Conservation (phyloP, 2,113 vertebrate genomes). For the Myanophis thanlyinensis region DNA sequence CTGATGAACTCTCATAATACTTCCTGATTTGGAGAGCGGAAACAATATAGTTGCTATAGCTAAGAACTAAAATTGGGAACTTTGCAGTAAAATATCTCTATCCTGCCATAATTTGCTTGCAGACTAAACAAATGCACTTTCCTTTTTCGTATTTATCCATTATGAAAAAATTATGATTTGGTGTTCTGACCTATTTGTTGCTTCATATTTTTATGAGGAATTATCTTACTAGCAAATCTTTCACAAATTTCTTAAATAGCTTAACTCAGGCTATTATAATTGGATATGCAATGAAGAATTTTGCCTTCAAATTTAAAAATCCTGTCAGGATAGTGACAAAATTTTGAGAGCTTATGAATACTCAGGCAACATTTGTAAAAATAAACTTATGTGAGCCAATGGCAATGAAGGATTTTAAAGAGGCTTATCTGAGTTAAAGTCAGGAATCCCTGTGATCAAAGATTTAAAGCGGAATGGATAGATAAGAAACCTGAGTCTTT, state of each 20-base stretch:
- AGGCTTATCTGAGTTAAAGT: not conserved
- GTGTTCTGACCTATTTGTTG: not conserved
- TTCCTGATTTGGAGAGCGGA: not conserved
- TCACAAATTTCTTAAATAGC: not conserved
- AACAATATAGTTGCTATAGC: not conserved
- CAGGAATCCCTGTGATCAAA: not conserved
- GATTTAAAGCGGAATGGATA: not conserved
- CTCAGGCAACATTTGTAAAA: not conserved
- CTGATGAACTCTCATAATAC: not conserved
- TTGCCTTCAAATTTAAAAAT: not conserved
- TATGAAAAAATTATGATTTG: not conserved
- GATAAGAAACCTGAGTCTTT: not conserved
- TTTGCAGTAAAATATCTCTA: not conserved
- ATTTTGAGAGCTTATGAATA: not conserved
- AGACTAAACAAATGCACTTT: not conserved
- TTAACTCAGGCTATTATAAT: not conserved
- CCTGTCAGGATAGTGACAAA: not conserved
- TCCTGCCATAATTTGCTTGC: not conserved
- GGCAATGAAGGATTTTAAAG: not conserved
- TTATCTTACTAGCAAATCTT: not conserved
- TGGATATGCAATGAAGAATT: not conserved
- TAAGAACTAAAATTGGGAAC: not conserved
- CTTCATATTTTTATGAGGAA: not conserved
- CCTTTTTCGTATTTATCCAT: not conserved
- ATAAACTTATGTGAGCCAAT: not conserved